A percentile compares a stretch with the other conserved stretches of the same genome.
These are phyloP conservation scores for Amphiprion percula DNA, from an alignment of 2,113 vertebrate genomes.

Conservation along the genomic window DNA sequence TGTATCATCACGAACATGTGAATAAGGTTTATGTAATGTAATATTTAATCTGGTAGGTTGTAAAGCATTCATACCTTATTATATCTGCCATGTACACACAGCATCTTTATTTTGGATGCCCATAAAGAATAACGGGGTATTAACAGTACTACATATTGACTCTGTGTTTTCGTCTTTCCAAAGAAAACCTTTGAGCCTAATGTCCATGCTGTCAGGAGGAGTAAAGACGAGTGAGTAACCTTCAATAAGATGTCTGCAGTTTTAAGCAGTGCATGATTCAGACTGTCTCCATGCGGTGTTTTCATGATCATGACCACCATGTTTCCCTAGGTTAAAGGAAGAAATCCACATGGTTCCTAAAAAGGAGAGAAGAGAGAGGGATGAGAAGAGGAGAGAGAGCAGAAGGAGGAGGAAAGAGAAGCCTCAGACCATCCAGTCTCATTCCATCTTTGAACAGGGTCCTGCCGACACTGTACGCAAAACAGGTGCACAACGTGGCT, in stretches of 20 bases:
- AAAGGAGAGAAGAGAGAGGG: slow-evolving; percentile 75
- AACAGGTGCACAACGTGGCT: slow-evolving; percentile 60
- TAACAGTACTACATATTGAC: background rate
- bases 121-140: background rate
- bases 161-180: background rate
- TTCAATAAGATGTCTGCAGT: background rate
- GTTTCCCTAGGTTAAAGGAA: slow-evolving; percentile 69
- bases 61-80: too few relatives aligned
- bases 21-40: too few relatives aligned
- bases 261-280: background rate
- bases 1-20: too few relatives aligned
- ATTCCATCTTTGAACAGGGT: slow-evolving; percentile 87
- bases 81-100: background rate
- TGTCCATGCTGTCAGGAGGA: slow-evolving; percentile 82
- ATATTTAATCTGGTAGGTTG: too few relatives aligned
- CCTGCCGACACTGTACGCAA: slow-evolving; percentile 78
- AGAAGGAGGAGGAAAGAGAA: slow-evolving; percentile 77
- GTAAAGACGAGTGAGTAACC: slow-evolving; percentile 84
- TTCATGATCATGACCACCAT: background rate
- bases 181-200: slow-evolving; percentile 86
- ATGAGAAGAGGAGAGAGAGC: slow-evolving; percentile 74
- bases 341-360: slow-evolving; percentile 59
- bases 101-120: background rate
- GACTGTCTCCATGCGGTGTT: background rate
- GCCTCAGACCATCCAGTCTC: slow-evolving; percentile 84